Conservation (phyloP, 2,797 vertebrate genomes). For the Cryptoblepharus egeriae region DNA sequence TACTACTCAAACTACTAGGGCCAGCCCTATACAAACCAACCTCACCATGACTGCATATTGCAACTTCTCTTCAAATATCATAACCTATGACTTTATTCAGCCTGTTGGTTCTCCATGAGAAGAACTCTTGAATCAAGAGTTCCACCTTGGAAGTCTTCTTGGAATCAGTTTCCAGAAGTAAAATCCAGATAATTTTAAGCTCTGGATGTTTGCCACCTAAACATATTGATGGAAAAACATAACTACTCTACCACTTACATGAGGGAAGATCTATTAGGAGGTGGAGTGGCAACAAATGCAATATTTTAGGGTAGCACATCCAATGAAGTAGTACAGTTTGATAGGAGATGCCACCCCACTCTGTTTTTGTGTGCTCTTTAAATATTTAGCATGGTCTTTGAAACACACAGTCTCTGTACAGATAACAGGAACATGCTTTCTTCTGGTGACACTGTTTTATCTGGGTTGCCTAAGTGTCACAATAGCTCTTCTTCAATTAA, state of each 20-base stretch:
- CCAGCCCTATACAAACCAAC: slow-evolving; percentile 11
- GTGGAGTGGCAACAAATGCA: not conserved
- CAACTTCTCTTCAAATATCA: slow-evolving; percentile 65
- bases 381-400: slow-evolving; percentile 9
- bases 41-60: slow-evolving; percentile 74
- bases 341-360: slow-evolving; percentile 48
- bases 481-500: slow-evolving; percentile 53
- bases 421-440: slow-evolving; percentile 48
- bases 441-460: slow-evolving; percentile 52
- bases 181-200: slow-evolving; percentile 37
- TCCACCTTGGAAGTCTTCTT: not conserved
- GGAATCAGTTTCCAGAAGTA: slow-evolving; percentile 16
- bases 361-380: not conserved
- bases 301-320: not conserved
- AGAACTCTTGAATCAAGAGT: not conserved
- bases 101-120: not conserved
- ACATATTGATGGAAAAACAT: slow-evolving; percentile 36
- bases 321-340: slow-evolving; percentile 26
- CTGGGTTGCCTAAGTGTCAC: slow-evolving; percentile 44
- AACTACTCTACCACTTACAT: slow-evolving; percentile 56
- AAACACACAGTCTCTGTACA: slow-evolving; percentile 31
- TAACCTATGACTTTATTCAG: not conserved
- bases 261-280: slow-evolving; percentile 22
- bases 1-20: slow-evolving; percentile 2
- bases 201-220: slow-evolving; percentile 37